phyloP scores from a whole-genome alignment of 2,888 invertebrate species.

The Ochropleura plecta region DNA sequence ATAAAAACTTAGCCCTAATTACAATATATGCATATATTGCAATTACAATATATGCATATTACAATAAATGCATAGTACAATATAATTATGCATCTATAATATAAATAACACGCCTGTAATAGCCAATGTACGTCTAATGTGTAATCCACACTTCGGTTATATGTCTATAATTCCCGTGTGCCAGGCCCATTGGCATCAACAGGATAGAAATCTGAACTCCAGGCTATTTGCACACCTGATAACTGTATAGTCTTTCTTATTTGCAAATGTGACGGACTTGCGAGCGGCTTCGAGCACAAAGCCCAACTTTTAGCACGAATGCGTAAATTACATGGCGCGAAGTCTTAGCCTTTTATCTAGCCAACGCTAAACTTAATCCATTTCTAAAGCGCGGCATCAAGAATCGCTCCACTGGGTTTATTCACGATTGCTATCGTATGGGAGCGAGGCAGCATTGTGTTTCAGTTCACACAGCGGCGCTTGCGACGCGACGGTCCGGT shows the following conservation, averaged over 20 bases:
- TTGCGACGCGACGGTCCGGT: conserved; percentile 44
- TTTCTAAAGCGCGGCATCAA: conserved; percentile 76
- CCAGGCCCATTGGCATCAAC: neutral
- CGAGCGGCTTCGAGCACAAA: conserved; percentile 13
- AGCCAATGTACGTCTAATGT: neutral
- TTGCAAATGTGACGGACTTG: conserved; percentile 8
- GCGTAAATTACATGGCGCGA: conserved; percentile 31
- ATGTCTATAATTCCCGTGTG: neutral
- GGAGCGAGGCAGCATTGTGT: conserved; percentile 74
- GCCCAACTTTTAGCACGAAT: conserved; percentile 32
- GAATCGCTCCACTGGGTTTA: conserved; percentile 75
- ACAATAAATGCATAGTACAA: no score
- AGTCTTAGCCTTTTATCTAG: conserved; percentile 51
- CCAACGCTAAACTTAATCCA: conserved; percentile 73
- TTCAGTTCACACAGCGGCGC: conserved; percentile 70
- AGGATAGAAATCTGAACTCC: neutral
- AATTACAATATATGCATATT: neutral
- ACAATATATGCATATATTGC: no score
- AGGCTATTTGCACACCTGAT: no score
- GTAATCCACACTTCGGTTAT: neutral
- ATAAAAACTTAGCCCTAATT: no score
- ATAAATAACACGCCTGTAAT: neutral
- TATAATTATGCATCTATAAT: no score
- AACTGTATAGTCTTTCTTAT: neutral
- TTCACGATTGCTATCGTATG: conserved; percentile 81